These are phyloP conservation scores for Smittia sp. DNA, from an alignment of 2,888 invertebrate genomes.

Conservation along the genomic window DNA sequence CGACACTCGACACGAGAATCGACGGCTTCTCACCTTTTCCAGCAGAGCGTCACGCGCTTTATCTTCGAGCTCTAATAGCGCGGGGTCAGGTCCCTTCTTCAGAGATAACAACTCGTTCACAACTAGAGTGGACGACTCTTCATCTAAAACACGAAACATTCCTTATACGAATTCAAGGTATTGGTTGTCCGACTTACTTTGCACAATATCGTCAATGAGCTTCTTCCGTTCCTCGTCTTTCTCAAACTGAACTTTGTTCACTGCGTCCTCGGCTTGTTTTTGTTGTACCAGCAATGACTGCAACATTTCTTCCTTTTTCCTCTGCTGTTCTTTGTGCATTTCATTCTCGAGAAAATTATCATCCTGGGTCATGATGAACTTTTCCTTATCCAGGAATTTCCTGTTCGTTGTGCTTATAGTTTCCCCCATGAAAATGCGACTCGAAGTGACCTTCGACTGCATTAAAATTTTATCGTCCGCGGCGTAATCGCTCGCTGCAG, in stretches of 20 bases:
- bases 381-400: slow-evolving; percentile 33
- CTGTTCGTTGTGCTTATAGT: slow-evolving; percentile 5
- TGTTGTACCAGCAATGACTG: slow-evolving; percentile 59
- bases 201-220: slow-evolving; percentile 61
- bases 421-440: slow-evolving; percentile 11
- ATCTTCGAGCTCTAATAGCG: slow-evolving; percentile 65
- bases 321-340: slow-evolving; percentile 43
- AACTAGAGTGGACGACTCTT: slow-evolving; percentile 64
- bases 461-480: slow-evolving; percentile 15
- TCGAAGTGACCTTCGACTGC: slow-evolving; percentile 14
- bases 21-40: slow-evolving; percentile 53
- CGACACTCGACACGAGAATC: slow-evolving; percentile 47
- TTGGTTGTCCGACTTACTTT: slow-evolving; percentile 51
- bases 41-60: slow-evolving; percentile 65
- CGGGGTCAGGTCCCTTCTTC: slow-evolving; percentile 60
- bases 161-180: neutral
- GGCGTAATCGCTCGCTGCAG: slow-evolving; percentile 9
- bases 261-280: slow-evolving; percentile 63
- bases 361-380: slow-evolving; percentile 26
- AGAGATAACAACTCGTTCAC: slow-evolving; percentile 64
- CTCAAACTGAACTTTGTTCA: slow-evolving; percentile 66
- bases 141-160: slow-evolving; percentile 53
- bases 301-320: slow-evolving; percentile 49
- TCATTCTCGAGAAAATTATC: slow-evolving; percentile 30
- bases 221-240: slow-evolving; percentile 63